These are phyloP conservation scores for Callimorpha dominula DNA, from an alignment of 2,888 invertebrate genomes.

Conservation along the genomic window DNA sequence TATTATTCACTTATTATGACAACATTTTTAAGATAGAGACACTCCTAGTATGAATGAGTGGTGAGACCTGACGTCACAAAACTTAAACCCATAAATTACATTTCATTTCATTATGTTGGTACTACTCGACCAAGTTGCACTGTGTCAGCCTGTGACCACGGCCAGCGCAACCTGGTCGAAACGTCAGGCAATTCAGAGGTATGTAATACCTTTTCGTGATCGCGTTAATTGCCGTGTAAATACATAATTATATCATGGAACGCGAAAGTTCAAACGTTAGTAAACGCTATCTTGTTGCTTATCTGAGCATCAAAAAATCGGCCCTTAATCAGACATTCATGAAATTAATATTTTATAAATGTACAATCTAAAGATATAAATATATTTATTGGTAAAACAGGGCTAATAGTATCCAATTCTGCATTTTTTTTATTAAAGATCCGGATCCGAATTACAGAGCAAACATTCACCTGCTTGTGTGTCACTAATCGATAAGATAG, in stretches of 20 bases:
- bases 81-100: neutral
- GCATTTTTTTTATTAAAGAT: conserved; percentile 1
- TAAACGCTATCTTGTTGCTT: neutral
- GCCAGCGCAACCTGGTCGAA: too few relatives aligned
- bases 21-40: neutral
- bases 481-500: conserved; percentile 47
- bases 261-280: neutral
- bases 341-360: too few relatives aligned
- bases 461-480: conserved; percentile 27
- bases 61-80: neutral
- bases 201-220: too few relatives aligned
- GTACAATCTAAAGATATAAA: too few relatives aligned
- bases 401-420: neutral
- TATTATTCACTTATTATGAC: neutral
- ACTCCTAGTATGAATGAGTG: neutral
- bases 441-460: conserved; percentile 15
- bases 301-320: too few relatives aligned
- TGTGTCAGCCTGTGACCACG: too few relatives aligned
- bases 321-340: neutral
- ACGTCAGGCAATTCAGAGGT: too few relatives aligned
- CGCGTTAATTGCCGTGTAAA: too few relatives aligned
- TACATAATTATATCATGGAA: too few relatives aligned
- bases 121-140: too few relatives aligned
- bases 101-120: too few relatives aligned
- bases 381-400: neutral